Evolutionary conservation across 2,888 invertebrate species (phyloP).

Genomic region (Strigamia transsilvanica): DNA sequence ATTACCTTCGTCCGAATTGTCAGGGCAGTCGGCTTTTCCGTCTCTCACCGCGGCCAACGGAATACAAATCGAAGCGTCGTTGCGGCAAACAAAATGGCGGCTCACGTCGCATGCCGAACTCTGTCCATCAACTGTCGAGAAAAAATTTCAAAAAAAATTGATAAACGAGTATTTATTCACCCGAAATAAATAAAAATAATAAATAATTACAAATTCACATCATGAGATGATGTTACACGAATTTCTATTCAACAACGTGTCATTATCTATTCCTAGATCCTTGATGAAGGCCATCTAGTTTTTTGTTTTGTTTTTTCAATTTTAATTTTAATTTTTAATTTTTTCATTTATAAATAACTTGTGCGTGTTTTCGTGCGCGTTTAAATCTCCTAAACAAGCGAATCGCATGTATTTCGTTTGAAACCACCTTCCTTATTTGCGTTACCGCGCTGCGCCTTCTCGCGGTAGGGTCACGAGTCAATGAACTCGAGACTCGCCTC

Average conservation of each 20-base stretch:
- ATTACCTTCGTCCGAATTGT: conserved; percentile 63
- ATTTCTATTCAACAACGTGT: not conserved
- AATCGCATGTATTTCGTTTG: not conserved
- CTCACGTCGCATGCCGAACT: not conserved
- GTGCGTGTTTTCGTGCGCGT: too few species aligned
- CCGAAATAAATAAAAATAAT: not conserved
- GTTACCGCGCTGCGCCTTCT: not conserved
- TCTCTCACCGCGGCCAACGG: conserved; percentile 59
- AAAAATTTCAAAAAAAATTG: not conserved
- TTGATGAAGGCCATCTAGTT: conserved; percentile 13
- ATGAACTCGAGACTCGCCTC: not conserved
- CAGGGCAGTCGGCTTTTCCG: conserved; percentile 61
- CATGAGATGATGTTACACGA: not conserved
- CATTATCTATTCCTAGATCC: conserved; percentile 4
- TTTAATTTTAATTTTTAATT: too few species aligned
- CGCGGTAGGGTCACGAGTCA: conserved; percentile 13
- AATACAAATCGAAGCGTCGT: conserved; percentile 58
- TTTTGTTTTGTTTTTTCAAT: too few species aligned
- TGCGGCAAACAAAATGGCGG: not conserved
- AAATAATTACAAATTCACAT: not conserved
- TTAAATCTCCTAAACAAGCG: not conserved
- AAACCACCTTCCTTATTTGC: conserved; percentile 6
- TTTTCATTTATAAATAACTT: not conserved
- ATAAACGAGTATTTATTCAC: not conserved
- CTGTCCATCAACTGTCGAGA: not conserved